These are phyloP conservation scores for Caenorhabditis macrosperma DNA, from an alignment of 2,888 invertebrate genomes.

Conservation along the genomic window DNA sequence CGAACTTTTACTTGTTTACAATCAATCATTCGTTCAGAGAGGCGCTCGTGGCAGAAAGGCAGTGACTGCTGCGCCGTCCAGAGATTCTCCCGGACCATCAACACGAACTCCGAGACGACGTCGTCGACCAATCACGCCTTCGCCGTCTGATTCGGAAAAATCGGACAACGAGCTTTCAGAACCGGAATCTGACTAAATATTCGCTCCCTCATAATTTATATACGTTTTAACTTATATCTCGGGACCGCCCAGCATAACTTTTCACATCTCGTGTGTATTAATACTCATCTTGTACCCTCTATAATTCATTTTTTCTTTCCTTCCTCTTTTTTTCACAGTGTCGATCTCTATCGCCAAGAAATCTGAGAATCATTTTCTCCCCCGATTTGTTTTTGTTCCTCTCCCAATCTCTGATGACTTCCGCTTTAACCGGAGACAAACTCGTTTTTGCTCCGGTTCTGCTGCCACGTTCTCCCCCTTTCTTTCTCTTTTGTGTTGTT, in stretches of 20 bases:
- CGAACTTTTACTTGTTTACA: neutral
- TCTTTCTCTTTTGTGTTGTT: neutral
- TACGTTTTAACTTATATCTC: neutral
- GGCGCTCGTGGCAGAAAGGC: constrained; percentile 22
- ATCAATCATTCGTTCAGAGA: constrained; percentile 2
- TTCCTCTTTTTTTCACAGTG: neutral
- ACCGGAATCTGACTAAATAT: neutral
- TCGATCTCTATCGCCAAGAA: constrained; percentile 4
- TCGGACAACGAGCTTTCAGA: neutral
- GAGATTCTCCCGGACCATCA: neutral
- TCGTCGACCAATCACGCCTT: neutral
- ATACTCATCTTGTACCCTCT: neutral
- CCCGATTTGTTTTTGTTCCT: constrained; percentile 14
- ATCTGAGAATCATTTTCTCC: constrained; percentile 29
- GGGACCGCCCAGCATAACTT: neutral
- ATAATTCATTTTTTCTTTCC: neutral
- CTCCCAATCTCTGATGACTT: constrained; percentile 12
- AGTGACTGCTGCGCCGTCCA: neutral
- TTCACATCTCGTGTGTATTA: neutral
- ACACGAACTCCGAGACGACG: neutral
- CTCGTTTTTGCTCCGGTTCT: constrained; percentile 11
- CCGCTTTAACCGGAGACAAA: constrained; percentile 23
- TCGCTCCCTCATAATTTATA: neutral
- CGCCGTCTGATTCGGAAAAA: neutral
- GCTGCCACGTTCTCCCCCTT: neutral